These are phyloP conservation scores for Siphlonurus alternatus DNA, from an alignment of 2,888 invertebrate species.

Conservation along the genomic window DNA sequence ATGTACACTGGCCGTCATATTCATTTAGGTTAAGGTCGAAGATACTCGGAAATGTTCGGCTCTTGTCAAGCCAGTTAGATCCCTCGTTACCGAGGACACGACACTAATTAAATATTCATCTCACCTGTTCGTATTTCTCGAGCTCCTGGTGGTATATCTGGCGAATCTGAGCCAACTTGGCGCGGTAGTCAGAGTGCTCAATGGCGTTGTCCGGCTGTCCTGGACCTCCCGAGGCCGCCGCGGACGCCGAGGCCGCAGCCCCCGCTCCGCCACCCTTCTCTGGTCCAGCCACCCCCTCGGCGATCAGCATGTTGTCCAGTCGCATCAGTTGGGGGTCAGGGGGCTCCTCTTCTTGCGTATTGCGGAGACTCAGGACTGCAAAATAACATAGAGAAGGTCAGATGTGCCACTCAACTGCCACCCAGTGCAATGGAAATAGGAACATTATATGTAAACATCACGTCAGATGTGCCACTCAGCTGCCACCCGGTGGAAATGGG, in stretches of 20 bases:
- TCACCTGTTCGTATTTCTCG: conserved; percentile 94
- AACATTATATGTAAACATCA: background rate
- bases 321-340: conserved; percentile 98
- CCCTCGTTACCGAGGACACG: too few relatives aligned
- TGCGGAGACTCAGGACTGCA: conserved; percentile 78
- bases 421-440: background rate
- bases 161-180: conserved; percentile 94
- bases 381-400: conserved; percentile 16
- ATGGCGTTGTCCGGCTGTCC: conserved; percentile 85
- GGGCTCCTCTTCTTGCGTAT: conserved; percentile 95
- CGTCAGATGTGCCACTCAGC: background rate
- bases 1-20: too few relatives aligned
- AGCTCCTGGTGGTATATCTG: conserved; percentile 98
- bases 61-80: too few relatives aligned
- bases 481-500: background rate
- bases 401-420: background rate
- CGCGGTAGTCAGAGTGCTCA: conserved; percentile 98
- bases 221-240: conserved; percentile 56
- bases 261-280: conserved; percentile 83
- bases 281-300: conserved; percentile 94
- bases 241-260: conserved; percentile 77
- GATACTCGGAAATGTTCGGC: too few relatives aligned
- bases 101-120: too few relatives aligned
- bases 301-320: conserved; percentile 96
- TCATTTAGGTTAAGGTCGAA: too few relatives aligned